Evolutionary conservation across 2,888 invertebrate species (phyloP), one percentile per base, ranked within the genome.

Genomic region (Pseudanteris insignis): DNA sequence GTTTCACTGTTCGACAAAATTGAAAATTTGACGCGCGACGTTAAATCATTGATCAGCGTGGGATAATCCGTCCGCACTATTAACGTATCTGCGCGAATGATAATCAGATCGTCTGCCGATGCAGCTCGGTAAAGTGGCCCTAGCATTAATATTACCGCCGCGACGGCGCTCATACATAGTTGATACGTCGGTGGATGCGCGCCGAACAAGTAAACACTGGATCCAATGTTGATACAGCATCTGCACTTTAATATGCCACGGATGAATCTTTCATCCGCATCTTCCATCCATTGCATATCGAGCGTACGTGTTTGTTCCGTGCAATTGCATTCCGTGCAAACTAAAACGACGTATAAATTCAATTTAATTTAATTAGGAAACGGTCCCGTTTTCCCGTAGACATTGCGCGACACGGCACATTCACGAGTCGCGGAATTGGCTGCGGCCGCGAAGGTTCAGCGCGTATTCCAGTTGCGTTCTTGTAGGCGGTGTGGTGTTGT

Each of bases 261-360:
- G 53, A 63, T 63, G 62, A 63, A 63, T 63, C 62, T 58, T 63
- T 63, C 62, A 63, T 57, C 57, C 62, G 53, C 47, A 38, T 63
- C 58, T 58, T 63, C 51, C 48, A 58, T 57, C 62, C 47, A 26
- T 53, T 41, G 62, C 62, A 58, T 62, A 57, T 41, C 62, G 53
- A 62, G 37, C 48, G 44, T 55, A 55, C 55, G 51, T 50, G 61
- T 51, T 50, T 62, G 50, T 51, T 62, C 50, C 29, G 50, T 30
- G 55, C 55, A 55, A 51, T 55, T 55, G 55, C 61, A 55, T 55
- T 61, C 51, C 55, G 24, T 33, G 38, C 43, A 41, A 58, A 63
- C 48, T 47, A 30, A 36, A 40, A 41, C 47, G 57, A 53, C 62
- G 62, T 53, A 63, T 63, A 53, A 63, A 58, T 53, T 63, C 62